Base-by-base conservation (phyloP, 2,797 vertebrate genomes). In the Thalassophryne amazonica region DNA sequence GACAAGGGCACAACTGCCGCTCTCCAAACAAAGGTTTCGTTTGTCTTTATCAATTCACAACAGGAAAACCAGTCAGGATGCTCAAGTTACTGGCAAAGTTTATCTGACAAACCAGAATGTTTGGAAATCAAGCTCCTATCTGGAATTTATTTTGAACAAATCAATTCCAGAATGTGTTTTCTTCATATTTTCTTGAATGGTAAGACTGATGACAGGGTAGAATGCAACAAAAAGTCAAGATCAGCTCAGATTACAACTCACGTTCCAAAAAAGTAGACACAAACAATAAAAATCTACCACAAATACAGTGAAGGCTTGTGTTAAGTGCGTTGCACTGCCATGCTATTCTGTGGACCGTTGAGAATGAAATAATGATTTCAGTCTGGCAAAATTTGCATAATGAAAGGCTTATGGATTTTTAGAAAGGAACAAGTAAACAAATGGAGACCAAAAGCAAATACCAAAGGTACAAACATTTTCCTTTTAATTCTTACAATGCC, bases 271-370 rank as follows among this genome's bases (percentile, higher is more conserved):
- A 42, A 51, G 33, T 23, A 56, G 52, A 43, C 29, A 13, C 24
- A 59, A 34, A 66, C 65, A 66, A 59, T 59, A 37, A 53, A 67
- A 65, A 66, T 25, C 36, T 15, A 46, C 60, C 41, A 61, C n/a
- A 57, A 57, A 75, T 52, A 36, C 22, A 31, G 58, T 34, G 16
- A 37, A 72, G 50, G 54, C 21, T 39, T 15, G 17, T 11, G 46
- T 51, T 52, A 29, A 48, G 52, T 32, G 8, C 9, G 13, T 36
- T 37, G 20, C 23, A 12, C 27, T 56, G 19, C 30, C 20, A 33
- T 62, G 17, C n/a, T n/a, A n/a, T n/a, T n/a, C n/a, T n/a, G n/a
- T n/a, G n/a, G n/a, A n/a, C n/a, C n/a, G n/a, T 54, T 36, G 13
- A 42, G 37, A 15, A 25, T 54, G 18, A 42, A 21, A 50, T 13